These are phyloP conservation scores for Hirtodrosophila histrioides DNA, from an alignment of 2,888 invertebrate genomes.

Conservation along the genomic window DNA sequence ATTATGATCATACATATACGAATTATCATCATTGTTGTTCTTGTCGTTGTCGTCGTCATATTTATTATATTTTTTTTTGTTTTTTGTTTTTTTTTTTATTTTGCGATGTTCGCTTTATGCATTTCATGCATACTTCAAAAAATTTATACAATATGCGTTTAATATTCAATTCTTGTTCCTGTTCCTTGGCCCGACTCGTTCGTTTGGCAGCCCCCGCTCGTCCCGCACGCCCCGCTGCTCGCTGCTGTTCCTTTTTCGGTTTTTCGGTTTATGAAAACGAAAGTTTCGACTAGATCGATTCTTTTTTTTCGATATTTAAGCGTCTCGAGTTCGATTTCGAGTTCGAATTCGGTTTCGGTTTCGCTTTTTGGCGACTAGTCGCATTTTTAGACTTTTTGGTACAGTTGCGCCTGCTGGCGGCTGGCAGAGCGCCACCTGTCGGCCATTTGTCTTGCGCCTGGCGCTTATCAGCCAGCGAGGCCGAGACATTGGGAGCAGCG, in stretches of 20 bases:
- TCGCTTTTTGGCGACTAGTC: slow-evolving; percentile 16
- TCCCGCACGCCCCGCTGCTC: background rate
- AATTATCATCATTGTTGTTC: slow-evolving; percentile 33
- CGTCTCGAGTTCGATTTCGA: slow-evolving; percentile 8
- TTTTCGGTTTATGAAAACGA: slow-evolving; percentile 34
- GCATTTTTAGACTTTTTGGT: slow-evolving; percentile 10
- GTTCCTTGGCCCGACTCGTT: slow-evolving; percentile 27
- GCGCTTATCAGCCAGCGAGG: slow-evolving; percentile 11
- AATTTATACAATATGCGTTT: slow-evolving; percentile 68
- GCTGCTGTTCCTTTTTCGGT: slow-evolving; percentile 7
- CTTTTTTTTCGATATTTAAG: slow-evolving; percentile 1
- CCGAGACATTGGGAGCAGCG: background rate
- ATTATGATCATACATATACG: slow-evolving; percentile 30
- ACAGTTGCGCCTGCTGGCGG: slow-evolving; percentile 32
- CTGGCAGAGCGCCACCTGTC: slow-evolving; percentile 29
- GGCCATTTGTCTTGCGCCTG: background rate
- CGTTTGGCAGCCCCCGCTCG: background rate
- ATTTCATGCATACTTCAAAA: slow-evolving; percentile 67
- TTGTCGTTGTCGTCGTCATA: slow-evolving; percentile 25
- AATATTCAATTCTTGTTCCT: slow-evolving; percentile 69
- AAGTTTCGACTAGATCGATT: slow-evolving; percentile 42
- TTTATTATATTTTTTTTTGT: slow-evolving; percentile 21
- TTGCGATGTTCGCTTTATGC: slow-evolving; percentile 67
- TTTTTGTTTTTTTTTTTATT: slow-evolving; percentile 31
- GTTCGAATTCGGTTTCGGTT: slow-evolving; percentile 6